Base-by-base conservation (phyloP, 1,140 invertebrate genomes). In the Vollenhovia emeryi region DNA sequence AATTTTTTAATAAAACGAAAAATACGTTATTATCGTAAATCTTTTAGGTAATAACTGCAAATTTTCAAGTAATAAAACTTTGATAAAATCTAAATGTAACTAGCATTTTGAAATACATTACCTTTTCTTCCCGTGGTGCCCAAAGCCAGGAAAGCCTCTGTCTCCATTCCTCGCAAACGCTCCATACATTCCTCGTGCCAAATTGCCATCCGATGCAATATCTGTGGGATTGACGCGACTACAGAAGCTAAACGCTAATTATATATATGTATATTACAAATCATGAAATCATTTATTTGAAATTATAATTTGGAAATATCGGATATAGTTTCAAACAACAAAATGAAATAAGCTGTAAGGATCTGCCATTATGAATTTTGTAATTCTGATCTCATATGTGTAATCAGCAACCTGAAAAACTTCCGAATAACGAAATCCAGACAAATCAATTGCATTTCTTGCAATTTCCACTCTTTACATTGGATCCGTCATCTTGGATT, bases 41-140 rank as follows among this genome's bases (percentile, higher is more conserved):
- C 3, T 33, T 33, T 33, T 33, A 33, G 33, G 6, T 33, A 33
- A 33, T 7, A 50, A 50, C 3, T 45, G 24, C 18, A 33, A 50
- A 8, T 27, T 64, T 68, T 7, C 4, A 45, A 27, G 64, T 8
- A 27, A 18, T 69, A 27, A 48, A 36, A 13, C 27, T 74, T 24
- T 55, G 9, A 13, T 36, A 7, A 18, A 69, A 36, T 71, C 0
- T n/a, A 57, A 36, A 36, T 40, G 18, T 73, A 11, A 8, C 11
- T 7, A 21, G 1, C 18, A 1, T 76, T 57, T 30, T 18, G 4
- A 40, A 24, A 40, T 57, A 30, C 43, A 68, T 64, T 87, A 95
- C 94, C 92, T 95, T 95, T 87, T 95, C 94, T 66, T 95, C 94
- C 36, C 94, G 83, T 1, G 94, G 94, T 30, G 94, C 94, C 94